Conservation (phyloP, 2,888 invertebrate genomes). For the Chirona hameri region DNA sequence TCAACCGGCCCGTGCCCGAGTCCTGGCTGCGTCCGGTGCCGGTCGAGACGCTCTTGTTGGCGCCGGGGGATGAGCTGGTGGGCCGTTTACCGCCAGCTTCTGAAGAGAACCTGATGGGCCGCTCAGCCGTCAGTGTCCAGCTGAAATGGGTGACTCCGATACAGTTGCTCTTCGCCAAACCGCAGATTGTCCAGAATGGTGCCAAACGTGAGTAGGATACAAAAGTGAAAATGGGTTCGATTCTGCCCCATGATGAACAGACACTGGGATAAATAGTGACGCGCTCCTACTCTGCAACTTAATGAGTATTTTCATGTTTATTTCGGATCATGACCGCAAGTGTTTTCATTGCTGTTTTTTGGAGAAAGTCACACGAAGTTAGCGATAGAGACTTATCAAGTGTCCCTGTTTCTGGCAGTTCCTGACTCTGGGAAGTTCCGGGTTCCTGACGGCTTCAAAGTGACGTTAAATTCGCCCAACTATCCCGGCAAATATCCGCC, state of each 20-base stretch:
- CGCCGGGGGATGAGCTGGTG: too few species aligned
- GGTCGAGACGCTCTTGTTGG: background rate
- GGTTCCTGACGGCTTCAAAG: background rate
- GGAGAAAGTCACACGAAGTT: too few species aligned
- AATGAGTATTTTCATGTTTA: too few species aligned
- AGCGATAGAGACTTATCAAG: background rate
- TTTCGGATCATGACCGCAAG: too few species aligned
- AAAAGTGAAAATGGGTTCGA: background rate
- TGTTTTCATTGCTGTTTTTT: too few species aligned
- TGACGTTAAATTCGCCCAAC: background rate
- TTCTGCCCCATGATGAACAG: too few species aligned
- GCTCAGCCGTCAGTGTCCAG: background rate
- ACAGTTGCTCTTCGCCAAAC: background rate
- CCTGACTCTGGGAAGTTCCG: background rate
- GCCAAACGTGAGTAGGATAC: background rate
- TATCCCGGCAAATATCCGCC: background rate
- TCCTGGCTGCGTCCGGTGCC: slow-evolving; percentile 10
- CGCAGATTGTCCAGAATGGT: background rate
- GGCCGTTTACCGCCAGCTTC: too few species aligned
- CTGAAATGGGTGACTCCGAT: background rate
- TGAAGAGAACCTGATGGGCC: too few species aligned
- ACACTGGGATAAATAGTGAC: too few species aligned
- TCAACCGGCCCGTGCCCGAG: background rate
- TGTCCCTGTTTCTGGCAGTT: background rate
- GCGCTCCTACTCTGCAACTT: too few species aligned